Percentiles rank a stretch among this genome's conserved stretches.
Evolutionary conservation across 1,140 invertebrate genomes (phyloP).

Genomic region (Plutomurus gul): DNA sequence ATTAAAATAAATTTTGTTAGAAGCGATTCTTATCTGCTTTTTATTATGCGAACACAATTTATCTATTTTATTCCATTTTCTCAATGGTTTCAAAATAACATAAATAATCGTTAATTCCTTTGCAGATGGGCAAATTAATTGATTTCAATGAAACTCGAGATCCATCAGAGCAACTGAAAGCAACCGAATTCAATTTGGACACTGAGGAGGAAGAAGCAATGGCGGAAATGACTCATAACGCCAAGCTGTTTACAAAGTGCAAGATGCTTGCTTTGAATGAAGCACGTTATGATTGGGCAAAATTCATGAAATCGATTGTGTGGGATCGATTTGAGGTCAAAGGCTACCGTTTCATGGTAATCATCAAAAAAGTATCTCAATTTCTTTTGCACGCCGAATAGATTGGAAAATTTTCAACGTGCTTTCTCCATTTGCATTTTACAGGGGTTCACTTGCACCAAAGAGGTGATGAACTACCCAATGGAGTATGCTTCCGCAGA

Average conservation of each 20-base stretch:
- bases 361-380: background rate
- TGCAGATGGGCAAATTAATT: constrained; percentile 41
- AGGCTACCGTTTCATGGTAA: constrained; percentile 33
- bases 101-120: background rate
- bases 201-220: constrained; percentile 32
- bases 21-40: too few relatives aligned
- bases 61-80: too few relatives aligned
- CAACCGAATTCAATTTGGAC: constrained; percentile 49
- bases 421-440: background rate
- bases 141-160: constrained; percentile 31
- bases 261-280: background rate
- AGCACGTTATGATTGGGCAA: constrained; percentile 35
- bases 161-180: constrained; percentile 17
- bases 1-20: background rate
- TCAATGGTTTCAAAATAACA: background rate
- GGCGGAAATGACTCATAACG: background rate
- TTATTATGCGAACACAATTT: too few relatives aligned
- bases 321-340: constrained; percentile 46
- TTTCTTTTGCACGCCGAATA: background rate
- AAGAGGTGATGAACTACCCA: constrained; percentile 46
- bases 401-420: background rate
- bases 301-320: constrained; percentile 41
- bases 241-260: background rate
- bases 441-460: constrained; percentile 35
- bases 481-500: background rate